Evolutionary conservation across 1,140 invertebrate genomes (phyloP), one percentile per base, ranked within the genome.

Genomic region (Maniola jurtina): DNA sequence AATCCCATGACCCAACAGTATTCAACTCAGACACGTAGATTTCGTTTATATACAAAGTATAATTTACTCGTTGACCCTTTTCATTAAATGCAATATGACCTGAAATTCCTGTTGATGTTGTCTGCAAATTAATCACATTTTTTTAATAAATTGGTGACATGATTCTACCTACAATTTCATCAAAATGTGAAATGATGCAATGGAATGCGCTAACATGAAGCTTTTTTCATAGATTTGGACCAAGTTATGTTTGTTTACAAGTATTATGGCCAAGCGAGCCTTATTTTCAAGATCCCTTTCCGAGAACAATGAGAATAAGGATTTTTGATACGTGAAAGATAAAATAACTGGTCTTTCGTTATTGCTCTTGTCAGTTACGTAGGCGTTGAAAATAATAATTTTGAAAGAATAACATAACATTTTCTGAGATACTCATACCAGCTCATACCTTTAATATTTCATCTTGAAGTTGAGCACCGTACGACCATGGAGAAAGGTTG

Each of bases 1-100:
- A 86, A 13, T 79, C 69, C 88, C 86, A 89, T 10, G 62, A 77
- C 1, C 83, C 88, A 16, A 87, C 70, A 6, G 79, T 86, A 52
- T 61, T 76, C n/a, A 64, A 38, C 40, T 70, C 63, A 4, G 69
- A 75, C 8, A 83, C 56, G 61, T 84, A 70, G 60, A 87, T 87
- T 69, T 90, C 88, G 45, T 89, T 87, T 5, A 87, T 73, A 55
- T 81, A 79, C 13, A 90, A 65, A 6, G 77, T 81, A 54, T 88
- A 90, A 68, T 90, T 88, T 10, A 78, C 74, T 70, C 88, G 72
- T 48, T 68, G 77, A 2, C 88, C 88, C n/a, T 55, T 70, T 56
- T 76, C 72, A 58, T 90, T 76, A 60, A 88, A 89, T 61, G 79
- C 68, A 42, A 89, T 84, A 45, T 80, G 79, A 5, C 88, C 88